These are phyloP conservation scores for Hypsopygia costalis DNA, from an alignment of 2,888 invertebrate genomes.

Conservation along the genomic window DNA sequence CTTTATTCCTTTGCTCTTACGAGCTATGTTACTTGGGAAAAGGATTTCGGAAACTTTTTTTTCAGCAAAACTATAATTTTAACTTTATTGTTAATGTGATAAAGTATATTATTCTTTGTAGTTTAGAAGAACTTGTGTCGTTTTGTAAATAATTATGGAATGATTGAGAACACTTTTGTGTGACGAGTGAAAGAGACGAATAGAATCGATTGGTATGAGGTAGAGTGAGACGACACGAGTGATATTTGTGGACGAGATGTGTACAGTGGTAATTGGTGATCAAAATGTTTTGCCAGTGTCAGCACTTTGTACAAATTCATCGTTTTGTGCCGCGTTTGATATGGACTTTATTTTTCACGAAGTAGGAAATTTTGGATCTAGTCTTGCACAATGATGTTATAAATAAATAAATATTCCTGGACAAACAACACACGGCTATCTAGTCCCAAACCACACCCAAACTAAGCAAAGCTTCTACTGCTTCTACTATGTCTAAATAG, in stretches of 20 bases:
- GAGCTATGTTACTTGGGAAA: neutral
- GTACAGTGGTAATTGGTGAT: constrained; percentile 76
- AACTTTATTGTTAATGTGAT: constrained; percentile 9
- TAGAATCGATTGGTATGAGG: constrained; percentile 19
- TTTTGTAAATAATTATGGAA: constrained; percentile 20
- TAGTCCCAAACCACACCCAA: too few relatives aligned
- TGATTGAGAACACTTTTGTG: constrained; percentile 60
- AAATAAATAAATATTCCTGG: too few relatives aligned
- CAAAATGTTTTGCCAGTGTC: constrained; percentile 73
- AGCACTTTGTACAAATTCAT: constrained; percentile 65
- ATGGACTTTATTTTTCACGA: too few relatives aligned
- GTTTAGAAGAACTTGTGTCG: constrained; percentile 14
- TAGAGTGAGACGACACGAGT: constrained; percentile 25
- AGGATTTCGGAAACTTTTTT: constrained; percentile 1
- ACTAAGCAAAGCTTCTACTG: too few relatives aligned
- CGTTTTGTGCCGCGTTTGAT: constrained; percentile 56
- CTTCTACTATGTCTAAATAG: too few relatives aligned
- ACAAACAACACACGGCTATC: too few relatives aligned
- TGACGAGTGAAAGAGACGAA: constrained; percentile 32
- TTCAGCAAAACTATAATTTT: constrained; percentile 12
- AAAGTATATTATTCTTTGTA: constrained; percentile 11
- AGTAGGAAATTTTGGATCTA: too few relatives aligned
- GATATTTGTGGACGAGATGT: constrained; percentile 56
- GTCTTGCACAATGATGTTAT: too few relatives aligned
- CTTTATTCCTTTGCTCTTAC: neutral